Evolutionary conservation across 1,140 invertebrate species (phyloP).

Genomic region (Pseudomyrmex dendroicus): DNA sequence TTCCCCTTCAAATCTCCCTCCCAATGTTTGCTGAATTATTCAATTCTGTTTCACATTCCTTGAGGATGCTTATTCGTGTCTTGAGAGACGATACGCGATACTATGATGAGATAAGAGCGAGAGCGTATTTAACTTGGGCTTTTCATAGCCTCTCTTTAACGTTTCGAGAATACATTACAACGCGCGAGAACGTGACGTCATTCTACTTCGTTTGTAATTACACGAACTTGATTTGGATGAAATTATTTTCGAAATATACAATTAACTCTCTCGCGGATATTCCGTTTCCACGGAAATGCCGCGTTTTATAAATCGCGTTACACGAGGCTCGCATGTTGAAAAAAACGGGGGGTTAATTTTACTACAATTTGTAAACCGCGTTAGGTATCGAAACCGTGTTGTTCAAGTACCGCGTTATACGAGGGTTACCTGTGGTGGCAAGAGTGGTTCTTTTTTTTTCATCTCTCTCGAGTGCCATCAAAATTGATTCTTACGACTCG

Average conservation of each 20-base stretch:
- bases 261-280: neutral
- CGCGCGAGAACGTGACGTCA: neutral
- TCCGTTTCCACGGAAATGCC: too few species aligned
- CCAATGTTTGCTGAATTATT: constrained; percentile 65
- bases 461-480: neutral
- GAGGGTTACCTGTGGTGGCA: too few species aligned
- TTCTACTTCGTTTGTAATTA: neutral
- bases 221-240: neutral
- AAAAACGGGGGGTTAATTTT: too few species aligned
- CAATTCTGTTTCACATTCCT: constrained; percentile 33
- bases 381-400: too few species aligned
- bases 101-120: constrained; percentile 23
- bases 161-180: neutral
- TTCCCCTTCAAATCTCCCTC: neutral
- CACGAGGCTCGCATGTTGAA: too few species aligned
- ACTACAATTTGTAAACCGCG: too few species aligned
- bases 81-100: constrained; percentile 6
- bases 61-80: constrained; percentile 8
- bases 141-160: neutral
- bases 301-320: too few species aligned
- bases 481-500: constrained; percentile 57
- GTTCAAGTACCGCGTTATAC: too few species aligned
- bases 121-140: neutral
- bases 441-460: neutral
- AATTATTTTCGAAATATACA: neutral